A percentile compares a stretch with the other conserved stretches of the same genome.
Evolutionary conservation across 2,888 invertebrate genomes (phyloP).

Genomic region (Helicoverpa assulta): DNA sequence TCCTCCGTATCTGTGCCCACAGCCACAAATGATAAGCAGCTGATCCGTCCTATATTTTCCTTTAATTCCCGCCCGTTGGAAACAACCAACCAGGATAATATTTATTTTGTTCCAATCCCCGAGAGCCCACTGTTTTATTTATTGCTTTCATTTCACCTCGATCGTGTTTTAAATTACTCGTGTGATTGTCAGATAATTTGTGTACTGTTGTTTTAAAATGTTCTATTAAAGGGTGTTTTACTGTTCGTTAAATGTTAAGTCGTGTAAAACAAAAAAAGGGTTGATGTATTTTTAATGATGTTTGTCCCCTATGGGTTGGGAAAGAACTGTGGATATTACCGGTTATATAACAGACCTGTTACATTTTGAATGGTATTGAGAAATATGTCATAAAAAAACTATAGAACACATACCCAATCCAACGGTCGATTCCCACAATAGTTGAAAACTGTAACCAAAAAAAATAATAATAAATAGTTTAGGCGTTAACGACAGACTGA

Average conservation of each 20-base stretch:
- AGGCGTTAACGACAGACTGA: no score
- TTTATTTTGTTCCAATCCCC: slow-evolving; percentile 73
- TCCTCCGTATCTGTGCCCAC: slow-evolving; percentile 26
- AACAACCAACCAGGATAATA: slow-evolving; percentile 66
- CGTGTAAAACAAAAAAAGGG: not conserved
- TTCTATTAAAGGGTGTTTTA: slow-evolving; percentile 24
- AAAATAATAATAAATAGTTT: no score
- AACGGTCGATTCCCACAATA: no score
- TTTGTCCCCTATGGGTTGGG: not conserved
- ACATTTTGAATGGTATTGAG: no score
- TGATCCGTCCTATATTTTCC: slow-evolving; percentile 61
- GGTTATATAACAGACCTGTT: no score
- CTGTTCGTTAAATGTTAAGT: not conserved
- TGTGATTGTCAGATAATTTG: slow-evolving; percentile 79
- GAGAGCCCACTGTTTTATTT: slow-evolving; percentile 73
- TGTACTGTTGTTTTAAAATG: slow-evolving; percentile 63
- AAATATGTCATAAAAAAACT: no score
- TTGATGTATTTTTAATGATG: not conserved
- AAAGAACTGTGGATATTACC: no score
- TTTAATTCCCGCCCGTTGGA: slow-evolving; percentile 54
- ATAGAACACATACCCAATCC: no score
- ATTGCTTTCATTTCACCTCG: slow-evolving; percentile 76
- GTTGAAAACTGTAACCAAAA: no score
- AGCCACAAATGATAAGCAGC: slow-evolving; percentile 50
- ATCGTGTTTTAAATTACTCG: slow-evolving; percentile 80